phyloP scores from a whole-genome alignment of 2,888 invertebrate species.

The Sminthurides aquaticus region DNA sequence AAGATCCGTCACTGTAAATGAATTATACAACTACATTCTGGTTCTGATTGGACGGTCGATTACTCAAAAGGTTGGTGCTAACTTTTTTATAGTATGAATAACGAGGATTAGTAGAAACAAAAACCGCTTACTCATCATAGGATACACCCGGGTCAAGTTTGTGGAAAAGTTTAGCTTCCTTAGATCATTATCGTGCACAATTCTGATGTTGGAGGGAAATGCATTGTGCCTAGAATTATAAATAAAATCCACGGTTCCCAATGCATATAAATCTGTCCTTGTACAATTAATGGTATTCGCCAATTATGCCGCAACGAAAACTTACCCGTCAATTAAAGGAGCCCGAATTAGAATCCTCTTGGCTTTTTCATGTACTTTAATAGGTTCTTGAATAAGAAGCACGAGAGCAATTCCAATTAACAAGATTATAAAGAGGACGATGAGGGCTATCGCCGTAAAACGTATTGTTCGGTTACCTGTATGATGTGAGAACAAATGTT shows the following conservation, averaged over 20 bases:
- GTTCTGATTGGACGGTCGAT: too few species aligned
- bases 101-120: too few species aligned
- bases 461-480: constrained; percentile 23
- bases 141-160: constrained; percentile 43
- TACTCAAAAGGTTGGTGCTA: too few species aligned
- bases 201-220: constrained; percentile 45
- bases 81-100: too few species aligned
- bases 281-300: background rate
- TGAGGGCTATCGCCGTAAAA: constrained; percentile 4
- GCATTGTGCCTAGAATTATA: constrained; percentile 46
- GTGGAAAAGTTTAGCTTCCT: constrained; percentile 43
- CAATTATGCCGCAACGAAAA: background rate
- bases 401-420: constrained; percentile 17
- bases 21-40: background rate
- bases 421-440: constrained; percentile 18
- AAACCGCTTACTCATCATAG: too few species aligned
- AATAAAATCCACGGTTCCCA: background rate
- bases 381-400: constrained; percentile 22
- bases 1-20: constrained; percentile 47
- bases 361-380: constrained; percentile 35
- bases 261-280: background rate
- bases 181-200: constrained; percentile 45
- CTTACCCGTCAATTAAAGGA: constrained; percentile 44
- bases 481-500: background rate
- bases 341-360: constrained; percentile 31